Evolutionary conservation across 1,140 invertebrate genomes (phyloP).

Genomic region (Heliconius hermathena): DNA sequence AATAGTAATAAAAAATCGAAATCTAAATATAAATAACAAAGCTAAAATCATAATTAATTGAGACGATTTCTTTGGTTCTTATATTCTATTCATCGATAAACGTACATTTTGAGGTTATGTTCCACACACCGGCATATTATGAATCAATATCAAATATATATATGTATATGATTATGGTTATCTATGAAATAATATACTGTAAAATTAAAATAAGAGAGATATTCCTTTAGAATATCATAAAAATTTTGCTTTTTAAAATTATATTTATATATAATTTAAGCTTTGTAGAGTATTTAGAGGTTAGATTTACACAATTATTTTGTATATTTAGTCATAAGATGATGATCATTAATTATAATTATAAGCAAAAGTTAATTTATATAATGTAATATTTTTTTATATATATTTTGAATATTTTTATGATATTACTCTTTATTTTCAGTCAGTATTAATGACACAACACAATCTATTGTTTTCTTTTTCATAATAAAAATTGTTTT

Average conservation of each 20-base stretch:
- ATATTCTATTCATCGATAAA: background rate
- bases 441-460: background rate
- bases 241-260: background rate
- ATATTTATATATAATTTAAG: background rate
- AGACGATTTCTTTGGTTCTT: background rate
- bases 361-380: background rate
- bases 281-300: background rate
- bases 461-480: background rate
- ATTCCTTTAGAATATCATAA: background rate
- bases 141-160: background rate
- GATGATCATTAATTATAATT: background rate
- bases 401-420: background rate
- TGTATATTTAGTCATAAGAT: background rate
- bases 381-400: background rate
- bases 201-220: background rate
- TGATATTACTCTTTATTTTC: background rate
- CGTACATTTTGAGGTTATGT: slow-evolving; percentile 10
- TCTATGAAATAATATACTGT: background rate
- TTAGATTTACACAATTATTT: background rate
- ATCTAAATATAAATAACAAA: background rate
- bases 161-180: background rate
- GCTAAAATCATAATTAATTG: background rate
- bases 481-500: background rate
- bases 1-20: background rate
- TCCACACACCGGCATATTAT: background rate